Evolutionary conservation across 2,888 invertebrate genomes (phyloP).

Genomic region (Polyploca ridens): DNA sequence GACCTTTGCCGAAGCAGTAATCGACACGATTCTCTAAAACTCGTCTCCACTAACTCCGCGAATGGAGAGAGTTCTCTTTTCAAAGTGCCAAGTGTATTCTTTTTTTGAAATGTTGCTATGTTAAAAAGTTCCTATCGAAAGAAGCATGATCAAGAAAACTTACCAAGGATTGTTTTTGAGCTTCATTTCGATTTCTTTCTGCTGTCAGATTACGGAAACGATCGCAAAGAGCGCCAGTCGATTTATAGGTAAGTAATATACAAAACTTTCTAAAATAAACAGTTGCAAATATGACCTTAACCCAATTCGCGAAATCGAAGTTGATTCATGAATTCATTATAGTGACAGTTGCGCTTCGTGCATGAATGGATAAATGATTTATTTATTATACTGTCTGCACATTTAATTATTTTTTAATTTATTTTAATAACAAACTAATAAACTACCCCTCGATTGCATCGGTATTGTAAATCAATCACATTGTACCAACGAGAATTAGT

Average conservation of each 20-base stretch:
- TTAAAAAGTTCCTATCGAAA: slow-evolving; percentile 36
- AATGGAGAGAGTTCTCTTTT: slow-evolving; percentile 18
- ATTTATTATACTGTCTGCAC: too few species aligned
- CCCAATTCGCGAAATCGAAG: not conserved
- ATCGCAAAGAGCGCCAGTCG: slow-evolving; percentile 79
- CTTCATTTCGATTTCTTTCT: slow-evolving; percentile 78
- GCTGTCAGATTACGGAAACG: slow-evolving; percentile 79
- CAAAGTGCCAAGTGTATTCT: slow-evolving; percentile 31
- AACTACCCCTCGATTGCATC: not conserved
- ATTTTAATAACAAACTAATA: not conserved
- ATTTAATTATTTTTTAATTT: too few species aligned
- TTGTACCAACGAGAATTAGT: not conserved
- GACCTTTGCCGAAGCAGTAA: slow-evolving; percentile 58
- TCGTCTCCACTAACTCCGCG: slow-evolving; percentile 23
- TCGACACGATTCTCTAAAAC: slow-evolving; percentile 48
- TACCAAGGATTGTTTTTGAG: slow-evolving; percentile 79
- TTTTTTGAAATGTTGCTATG: slow-evolving; percentile 10
- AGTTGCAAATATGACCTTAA: not conserved
- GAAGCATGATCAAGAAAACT: slow-evolving; percentile 74
- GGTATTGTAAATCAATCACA: not conserved
- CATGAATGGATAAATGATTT: not conserved
- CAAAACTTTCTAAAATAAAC: not conserved
- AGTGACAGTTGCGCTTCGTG: not conserved
- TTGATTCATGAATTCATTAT: not conserved
- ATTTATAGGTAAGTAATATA: slow-evolving; percentile 69